Base-by-base conservation (phyloP, 2,797 vertebrate species). In the Anguilla megastoma region DNA sequence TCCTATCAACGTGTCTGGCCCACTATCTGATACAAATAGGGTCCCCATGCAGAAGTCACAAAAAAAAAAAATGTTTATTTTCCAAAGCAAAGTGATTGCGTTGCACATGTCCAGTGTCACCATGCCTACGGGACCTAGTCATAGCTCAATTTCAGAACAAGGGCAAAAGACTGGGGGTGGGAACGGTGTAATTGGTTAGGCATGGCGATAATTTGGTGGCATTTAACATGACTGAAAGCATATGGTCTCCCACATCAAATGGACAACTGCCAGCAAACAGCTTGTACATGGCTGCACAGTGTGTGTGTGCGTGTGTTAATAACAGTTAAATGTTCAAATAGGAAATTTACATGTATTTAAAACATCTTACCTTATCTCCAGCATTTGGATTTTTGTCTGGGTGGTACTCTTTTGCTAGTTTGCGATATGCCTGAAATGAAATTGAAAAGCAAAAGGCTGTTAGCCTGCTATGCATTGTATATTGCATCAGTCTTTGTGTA, bases 301-400 rank as follows among this genome's bases (percentile, higher is more conserved):
- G 9, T 30, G 69, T n/a, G 24, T 24, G 18, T 69, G 24, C 0
- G 5, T 69, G 63, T 27, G 21, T 27, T 7, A 1, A 2, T 14
- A 6, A 9, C 9, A 21, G 30, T 18, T 41, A 36, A 79, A 27
- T 9, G 27, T 8, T 12, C 8, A 12, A 71, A 76, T 76, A 21
- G 7, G 45, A 21, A 50, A 50, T 82, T 16, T 8, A 82, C 18
- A n/a, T n/a, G 8, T 12, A n/a, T 82, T 33, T 21, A 48, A n/a
- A 48, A 21, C 18, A 14, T 88, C 93, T 93, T 97, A 99, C 98
- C 97, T 98, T 99, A 92, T 99, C 98, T 87, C 98, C 98, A 80
- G 98, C 98, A 92, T 99, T 98, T 88, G 98, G 98, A 93, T 99
- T 99, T 94, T 99, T 99, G 95, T 99, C 98, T 88, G 98, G 98